These are phyloP conservation scores for Cottus gobio DNA, from an alignment of 2,113 vertebrate species.

Conservation along the genomic window DNA sequence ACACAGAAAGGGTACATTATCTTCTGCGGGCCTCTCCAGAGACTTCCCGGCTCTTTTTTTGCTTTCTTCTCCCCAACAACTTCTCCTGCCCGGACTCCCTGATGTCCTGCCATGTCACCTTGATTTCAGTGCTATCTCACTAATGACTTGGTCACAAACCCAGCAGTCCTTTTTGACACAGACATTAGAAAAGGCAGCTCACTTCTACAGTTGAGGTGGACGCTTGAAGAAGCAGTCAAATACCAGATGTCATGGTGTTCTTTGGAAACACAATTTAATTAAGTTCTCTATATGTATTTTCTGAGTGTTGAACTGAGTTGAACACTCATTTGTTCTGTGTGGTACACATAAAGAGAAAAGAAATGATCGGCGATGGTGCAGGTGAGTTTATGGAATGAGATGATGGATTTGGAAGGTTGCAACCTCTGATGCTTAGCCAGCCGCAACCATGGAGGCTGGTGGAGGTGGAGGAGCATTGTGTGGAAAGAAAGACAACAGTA, in stretches of 20 bases:
- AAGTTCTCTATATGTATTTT: constrained; percentile 11
- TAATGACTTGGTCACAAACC: constrained; percentile 41
- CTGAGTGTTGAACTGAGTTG: too few relatives aligned
- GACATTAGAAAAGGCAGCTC: constrained; percentile 1
- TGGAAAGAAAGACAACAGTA: not conserved
- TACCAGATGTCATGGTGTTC: constrained; percentile 6
- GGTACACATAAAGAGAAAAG: too few relatives aligned
- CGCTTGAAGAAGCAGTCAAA: not conserved
- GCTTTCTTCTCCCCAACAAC: constrained; percentile 31
- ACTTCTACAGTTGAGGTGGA: not conserved
- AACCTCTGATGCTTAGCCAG: not conserved
- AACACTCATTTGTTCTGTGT: too few relatives aligned
- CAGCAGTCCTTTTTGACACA: constrained; percentile 13
- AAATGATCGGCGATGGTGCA: not conserved
- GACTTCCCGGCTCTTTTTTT: constrained; percentile 22
- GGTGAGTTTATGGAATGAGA: not conserved
- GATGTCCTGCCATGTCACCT: constrained; percentile 39
- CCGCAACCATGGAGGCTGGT: not conserved
- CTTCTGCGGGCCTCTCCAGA: constrained; percentile 44
- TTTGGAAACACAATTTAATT: constrained; percentile 10
- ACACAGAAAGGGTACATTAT: constrained; percentile 56
- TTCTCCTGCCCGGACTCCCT: constrained; percentile 21
- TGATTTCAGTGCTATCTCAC: constrained; percentile 16
- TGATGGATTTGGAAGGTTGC: not conserved
- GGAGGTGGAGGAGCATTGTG: not conserved